phyloP scores from a whole-genome alignment of 2,888 invertebrate genomes.

The Hybos culiciformis region DNA sequence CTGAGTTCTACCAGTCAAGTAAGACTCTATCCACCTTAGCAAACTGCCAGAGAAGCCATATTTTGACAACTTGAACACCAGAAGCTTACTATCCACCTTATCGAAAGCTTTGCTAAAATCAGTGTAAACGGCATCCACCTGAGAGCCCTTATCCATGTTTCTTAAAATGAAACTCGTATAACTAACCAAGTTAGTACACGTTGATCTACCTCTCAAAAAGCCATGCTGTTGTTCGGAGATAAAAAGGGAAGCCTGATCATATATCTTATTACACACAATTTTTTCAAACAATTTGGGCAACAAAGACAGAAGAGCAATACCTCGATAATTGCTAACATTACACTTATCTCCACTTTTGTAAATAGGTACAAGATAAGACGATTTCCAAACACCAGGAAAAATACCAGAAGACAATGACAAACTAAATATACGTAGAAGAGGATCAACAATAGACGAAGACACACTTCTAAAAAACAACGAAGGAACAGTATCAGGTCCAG shows the following conservation, averaged over 20 bases:
- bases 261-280: no score
- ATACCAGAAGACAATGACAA: not conserved
- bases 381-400: not conserved
- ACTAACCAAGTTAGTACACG: not conserved
- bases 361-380: not conserved
- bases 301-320: conserved; percentile 3
- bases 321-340: conserved; percentile 5
- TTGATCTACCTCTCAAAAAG: conserved; percentile 5
- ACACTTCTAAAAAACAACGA: no score
- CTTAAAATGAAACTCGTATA: conserved; percentile 5
- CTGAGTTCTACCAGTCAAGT: conserved; percentile 4
- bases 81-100: not conserved
- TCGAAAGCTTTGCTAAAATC: conserved; percentile 5
- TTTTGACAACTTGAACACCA: not conserved
- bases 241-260: not conserved
- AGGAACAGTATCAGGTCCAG: no score
- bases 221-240: not conserved
- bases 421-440: no score
- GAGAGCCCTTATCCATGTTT: not conserved
- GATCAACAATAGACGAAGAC: no score
- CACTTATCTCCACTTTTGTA: conserved; percentile 2
- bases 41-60: not conserved
- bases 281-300: conserved; percentile 2
- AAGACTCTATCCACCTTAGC: conserved; percentile 3
- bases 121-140: conserved; percentile 2